phyloP scores from a whole-genome alignment of 1,140 invertebrate species.

The Zaprionus kolodkinae region DNA sequence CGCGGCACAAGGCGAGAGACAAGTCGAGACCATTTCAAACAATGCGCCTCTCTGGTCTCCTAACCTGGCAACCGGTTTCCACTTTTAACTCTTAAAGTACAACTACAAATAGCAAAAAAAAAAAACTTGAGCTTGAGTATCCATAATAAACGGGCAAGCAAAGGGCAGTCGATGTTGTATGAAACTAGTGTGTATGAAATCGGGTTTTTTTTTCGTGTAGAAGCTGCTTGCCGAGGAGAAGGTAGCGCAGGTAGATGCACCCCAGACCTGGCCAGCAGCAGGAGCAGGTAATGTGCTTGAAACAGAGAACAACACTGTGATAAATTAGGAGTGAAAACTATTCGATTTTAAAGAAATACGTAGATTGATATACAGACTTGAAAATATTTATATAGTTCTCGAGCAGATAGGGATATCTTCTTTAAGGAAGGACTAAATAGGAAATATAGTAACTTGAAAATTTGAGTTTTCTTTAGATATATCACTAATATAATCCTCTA shows the following conservation, averaged over 20 bases:
- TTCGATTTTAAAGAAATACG: too few species aligned
- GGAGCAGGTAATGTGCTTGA: constrained; percentile 44
- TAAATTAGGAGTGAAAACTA: neutral
- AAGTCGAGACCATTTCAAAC: constrained; percentile 32
- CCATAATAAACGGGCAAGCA: constrained; percentile 63
- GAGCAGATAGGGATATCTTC: neutral
- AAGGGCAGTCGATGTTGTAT: constrained; percentile 38
- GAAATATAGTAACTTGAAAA: neutral
- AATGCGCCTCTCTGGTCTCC: constrained; percentile 47
- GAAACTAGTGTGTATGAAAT: constrained; percentile 40
- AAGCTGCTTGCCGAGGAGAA: constrained; percentile 27
- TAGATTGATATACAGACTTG: too few species aligned
- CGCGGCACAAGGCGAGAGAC: constrained; percentile 53
- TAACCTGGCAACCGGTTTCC: constrained; percentile 47
- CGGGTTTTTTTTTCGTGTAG: constrained; percentile 47
- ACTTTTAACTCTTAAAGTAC: constrained; percentile 29
- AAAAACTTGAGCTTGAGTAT: constrained; percentile 56
- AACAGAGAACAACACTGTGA: constrained; percentile 29
- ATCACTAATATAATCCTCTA: too few species aligned
- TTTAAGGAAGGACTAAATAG: neutral
- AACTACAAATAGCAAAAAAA: constrained; percentile 55
- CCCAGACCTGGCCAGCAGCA: constrained; percentile 25
- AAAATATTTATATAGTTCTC: too few species aligned
- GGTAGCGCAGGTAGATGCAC: constrained; percentile 49
- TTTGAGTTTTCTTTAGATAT: too few species aligned